These are phyloP conservation scores for Melitaea athalia DNA, from an alignment of 2,888 invertebrate species.

Conservation along the genomic window DNA sequence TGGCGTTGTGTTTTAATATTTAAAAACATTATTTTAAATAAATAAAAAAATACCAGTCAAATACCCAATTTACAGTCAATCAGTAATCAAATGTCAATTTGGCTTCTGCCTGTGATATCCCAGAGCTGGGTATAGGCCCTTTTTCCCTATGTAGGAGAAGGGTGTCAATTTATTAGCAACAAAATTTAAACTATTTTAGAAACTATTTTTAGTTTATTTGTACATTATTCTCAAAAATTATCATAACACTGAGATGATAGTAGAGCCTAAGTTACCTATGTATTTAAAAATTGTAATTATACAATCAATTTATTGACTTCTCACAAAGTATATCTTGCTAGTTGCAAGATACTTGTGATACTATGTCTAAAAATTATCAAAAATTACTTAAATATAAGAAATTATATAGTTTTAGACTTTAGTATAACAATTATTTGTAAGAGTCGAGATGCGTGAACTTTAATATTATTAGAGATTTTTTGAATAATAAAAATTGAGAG, in stretches of 20 bases:
- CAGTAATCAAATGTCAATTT: too few relatives aligned
- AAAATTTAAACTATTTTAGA: not conserved
- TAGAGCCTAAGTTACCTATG: too few relatives aligned
- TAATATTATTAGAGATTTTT: not conserved
- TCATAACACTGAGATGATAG: not conserved
- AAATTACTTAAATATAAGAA: too few relatives aligned
- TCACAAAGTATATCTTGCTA: not conserved
- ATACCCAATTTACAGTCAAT: constrained; percentile 1
- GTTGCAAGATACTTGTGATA: not conserved
- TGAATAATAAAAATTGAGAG: not conserved
- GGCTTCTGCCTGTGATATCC: too few relatives aligned
- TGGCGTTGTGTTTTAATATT: too few relatives aligned
- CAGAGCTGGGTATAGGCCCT: too few relatives aligned
- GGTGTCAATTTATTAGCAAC: not conserved
- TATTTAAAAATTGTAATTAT: not conserved
- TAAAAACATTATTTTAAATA: too few relatives aligned
- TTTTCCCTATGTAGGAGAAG: too few relatives aligned
- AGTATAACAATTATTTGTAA: not conserved
- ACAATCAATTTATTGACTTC: not conserved
- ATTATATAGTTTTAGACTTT: too few relatives aligned
- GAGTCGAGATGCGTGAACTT: too few relatives aligned
- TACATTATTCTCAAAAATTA: not conserved
- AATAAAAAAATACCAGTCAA: too few relatives aligned
- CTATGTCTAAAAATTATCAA: not conserved
- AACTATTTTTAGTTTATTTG: not conserved